phyloP scores from a whole-genome alignment of 2,113 vertebrate species.

The Grammomys surdaster region DNA sequence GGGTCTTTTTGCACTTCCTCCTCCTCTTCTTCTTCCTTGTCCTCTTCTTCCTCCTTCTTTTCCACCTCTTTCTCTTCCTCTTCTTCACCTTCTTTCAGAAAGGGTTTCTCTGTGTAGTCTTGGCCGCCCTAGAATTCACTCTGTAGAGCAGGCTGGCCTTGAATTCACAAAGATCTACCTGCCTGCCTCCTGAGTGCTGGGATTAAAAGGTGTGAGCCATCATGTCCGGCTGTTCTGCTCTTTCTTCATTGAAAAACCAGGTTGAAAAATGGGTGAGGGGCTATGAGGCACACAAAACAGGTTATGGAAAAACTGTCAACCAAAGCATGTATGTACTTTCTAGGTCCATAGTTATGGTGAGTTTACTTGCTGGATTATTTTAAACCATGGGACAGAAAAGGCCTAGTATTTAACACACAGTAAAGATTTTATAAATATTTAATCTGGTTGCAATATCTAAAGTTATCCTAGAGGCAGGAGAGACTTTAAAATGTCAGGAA shows the following conservation, averaged over 20 bases:
- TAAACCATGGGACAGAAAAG: conserved; percentile 60
- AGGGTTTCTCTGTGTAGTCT: neutral
- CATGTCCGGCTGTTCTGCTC: neutral
- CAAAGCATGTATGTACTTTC: neutral
- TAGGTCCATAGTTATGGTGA: neutral
- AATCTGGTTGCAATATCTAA: conserved; percentile 43
- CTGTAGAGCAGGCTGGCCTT: neutral
- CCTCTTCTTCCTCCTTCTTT: neutral
- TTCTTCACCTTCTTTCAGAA: no score
- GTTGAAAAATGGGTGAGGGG: neutral
- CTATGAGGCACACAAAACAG: neutral
- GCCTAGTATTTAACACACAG: neutral
- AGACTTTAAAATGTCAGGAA: conserved; percentile 27
- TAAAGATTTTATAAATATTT: conserved; percentile 62
- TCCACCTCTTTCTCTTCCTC: no score
- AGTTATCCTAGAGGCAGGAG: conserved; percentile 44
- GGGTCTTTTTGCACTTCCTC: neutral
- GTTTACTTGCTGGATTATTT: conserved; percentile 3
- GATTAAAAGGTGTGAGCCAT: neutral
- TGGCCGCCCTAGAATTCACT: neutral
- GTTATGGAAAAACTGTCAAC: neutral
- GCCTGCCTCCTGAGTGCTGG: neutral
- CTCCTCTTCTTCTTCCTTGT: no score
- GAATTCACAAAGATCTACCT: neutral
- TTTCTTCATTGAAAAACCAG: neutral